Evolutionary conservation across 2,113 vertebrate species (phyloP).

Genomic region (Zootoca vivipara): DNA sequence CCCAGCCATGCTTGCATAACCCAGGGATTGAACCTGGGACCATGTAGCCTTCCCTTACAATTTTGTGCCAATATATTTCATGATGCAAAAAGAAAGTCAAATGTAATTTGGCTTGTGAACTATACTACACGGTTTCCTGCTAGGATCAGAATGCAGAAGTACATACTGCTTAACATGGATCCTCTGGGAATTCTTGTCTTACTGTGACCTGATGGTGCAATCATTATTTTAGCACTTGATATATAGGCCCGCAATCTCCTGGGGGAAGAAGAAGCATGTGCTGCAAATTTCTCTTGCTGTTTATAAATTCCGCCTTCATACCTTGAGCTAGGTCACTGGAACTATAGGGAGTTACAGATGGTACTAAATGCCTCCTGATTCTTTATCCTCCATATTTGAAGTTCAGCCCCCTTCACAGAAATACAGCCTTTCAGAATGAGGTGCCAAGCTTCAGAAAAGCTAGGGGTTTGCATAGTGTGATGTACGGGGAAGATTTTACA

Average conservation of each 20-base stretch:
- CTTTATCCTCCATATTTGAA: not conserved
- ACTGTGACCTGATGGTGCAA: fast-evolving
- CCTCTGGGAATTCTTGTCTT: constrained; percentile 15
- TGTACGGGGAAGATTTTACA: not conserved
- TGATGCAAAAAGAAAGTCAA: not conserved
- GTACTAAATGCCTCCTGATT: not conserved
- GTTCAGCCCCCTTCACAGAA: not conserved
- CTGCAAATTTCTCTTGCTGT: not conserved
- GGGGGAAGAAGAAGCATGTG: not conserved
- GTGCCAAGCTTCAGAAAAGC: not conserved
- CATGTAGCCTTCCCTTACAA: not conserved
- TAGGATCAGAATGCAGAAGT: not conserved
- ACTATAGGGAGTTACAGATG: not conserved
- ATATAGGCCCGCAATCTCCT: fast-evolving
- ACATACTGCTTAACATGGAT: not conserved
- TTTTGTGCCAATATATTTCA: not conserved
- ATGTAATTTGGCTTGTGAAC: not conserved
- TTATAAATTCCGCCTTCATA: fast-evolving
- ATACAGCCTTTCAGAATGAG: not conserved
- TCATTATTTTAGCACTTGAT: constrained; percentile 23
- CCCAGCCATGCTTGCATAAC: not conserved
- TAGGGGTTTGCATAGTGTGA: not conserved
- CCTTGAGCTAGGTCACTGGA: not conserved
- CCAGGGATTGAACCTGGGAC: not conserved
- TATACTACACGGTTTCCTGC: not conserved